Conservation (phyloP, 2,888 invertebrate genomes). For the Hirudinaria manillensis region DNA sequence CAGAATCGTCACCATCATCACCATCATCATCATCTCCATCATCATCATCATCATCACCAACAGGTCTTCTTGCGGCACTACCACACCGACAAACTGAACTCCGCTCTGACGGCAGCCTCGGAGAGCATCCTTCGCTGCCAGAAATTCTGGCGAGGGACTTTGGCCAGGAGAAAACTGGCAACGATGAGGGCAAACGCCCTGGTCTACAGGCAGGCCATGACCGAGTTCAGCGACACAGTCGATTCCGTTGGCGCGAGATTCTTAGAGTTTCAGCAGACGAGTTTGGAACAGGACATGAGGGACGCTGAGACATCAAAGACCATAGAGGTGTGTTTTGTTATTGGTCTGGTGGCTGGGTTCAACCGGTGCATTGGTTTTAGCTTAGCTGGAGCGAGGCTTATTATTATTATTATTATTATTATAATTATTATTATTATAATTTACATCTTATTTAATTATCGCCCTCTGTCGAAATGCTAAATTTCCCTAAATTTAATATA, state of each 20-base stretch:
- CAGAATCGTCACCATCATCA: conserved; percentile 18
- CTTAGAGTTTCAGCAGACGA: not conserved
- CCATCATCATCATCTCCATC: conserved; percentile 27
- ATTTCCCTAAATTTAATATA: too few species aligned
- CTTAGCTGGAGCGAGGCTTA: too few species aligned
- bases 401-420: too few species aligned
- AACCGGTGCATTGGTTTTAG: too few species aligned
- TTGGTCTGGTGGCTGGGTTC: too few species aligned
- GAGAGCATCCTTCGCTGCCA: conserved; percentile 39
- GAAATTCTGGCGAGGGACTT: conserved; percentile 40
- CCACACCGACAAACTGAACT: conserved; percentile 46
- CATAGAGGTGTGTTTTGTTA: too few species aligned
- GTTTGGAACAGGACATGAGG: not conserved
- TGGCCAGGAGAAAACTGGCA: conserved; percentile 38
- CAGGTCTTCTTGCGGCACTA: conserved; percentile 49
- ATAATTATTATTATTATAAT: too few species aligned
- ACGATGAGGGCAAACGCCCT: conserved; percentile 7
- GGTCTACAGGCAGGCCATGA: not conserved
- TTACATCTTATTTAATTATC: too few species aligned
- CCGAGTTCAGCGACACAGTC: not conserved
- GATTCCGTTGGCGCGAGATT: not conserved
- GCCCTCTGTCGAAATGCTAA: too few species aligned
- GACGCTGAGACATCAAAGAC: not conserved
- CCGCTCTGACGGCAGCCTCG: conserved; percentile 39
- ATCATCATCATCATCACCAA: conserved; percentile 27